These are phyloP conservation scores for Drosophila nr. fundita DNA, from an alignment of 2,888 invertebrate species.

Conservation along the genomic window DNA sequence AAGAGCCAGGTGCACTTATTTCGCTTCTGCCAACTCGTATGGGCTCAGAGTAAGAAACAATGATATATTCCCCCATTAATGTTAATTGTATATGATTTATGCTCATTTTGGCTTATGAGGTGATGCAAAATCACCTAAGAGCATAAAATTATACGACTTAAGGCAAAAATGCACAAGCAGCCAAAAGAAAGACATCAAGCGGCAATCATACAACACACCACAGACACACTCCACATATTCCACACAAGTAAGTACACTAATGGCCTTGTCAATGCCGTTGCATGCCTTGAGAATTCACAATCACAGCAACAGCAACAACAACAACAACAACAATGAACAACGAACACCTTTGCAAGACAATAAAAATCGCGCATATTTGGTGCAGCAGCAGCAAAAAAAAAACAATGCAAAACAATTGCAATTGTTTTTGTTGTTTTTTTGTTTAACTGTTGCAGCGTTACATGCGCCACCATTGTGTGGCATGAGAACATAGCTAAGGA, in stretches of 20 bases:
- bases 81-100: constrained; percentile 34
- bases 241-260: constrained; percentile 34
- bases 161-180: constrained; percentile 31
- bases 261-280: constrained; percentile 75
- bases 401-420: constrained; percentile 64
- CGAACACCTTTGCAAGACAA: constrained; percentile 42
- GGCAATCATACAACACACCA: constrained; percentile 17
- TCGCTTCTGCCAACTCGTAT: not conserved
- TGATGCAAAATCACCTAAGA: constrained; percentile 45
- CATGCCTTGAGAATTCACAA: constrained; percentile 61
- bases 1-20: not conserved
- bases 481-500: constrained; percentile 52
- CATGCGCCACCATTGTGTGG: constrained; percentile 56
- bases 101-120: constrained; percentile 41
- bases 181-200: constrained; percentile 50
- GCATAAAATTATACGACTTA: constrained; percentile 52
- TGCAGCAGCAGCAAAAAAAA: constrained; percentile 40
- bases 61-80: constrained; percentile 14
- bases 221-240: constrained; percentile 17
- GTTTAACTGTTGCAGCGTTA: constrained; percentile 36
- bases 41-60: constrained; percentile 17
- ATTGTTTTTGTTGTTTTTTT: constrained; percentile 53
- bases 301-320: constrained; percentile 36
- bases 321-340: constrained; percentile 1
- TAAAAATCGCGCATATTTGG: constrained; percentile 68